phyloP scores from a whole-genome alignment of 2,797 vertebrate genomes.

The Sitta carolinensis region DNA sequence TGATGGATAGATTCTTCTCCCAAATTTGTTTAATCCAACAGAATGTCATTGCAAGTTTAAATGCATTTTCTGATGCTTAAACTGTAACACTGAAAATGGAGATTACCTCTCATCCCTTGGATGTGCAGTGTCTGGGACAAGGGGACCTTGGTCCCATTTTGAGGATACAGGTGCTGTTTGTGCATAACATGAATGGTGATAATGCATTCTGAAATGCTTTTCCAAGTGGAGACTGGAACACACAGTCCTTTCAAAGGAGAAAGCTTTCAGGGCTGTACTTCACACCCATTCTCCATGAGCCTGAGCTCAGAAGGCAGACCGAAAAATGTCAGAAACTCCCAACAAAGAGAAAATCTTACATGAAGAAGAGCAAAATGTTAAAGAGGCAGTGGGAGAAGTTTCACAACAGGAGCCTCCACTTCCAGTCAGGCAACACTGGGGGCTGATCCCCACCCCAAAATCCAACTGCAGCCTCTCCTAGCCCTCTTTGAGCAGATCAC shows the following conservation, averaged over 20 bases:
- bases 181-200: not conserved
- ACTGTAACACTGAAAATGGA: not conserved
- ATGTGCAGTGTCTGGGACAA: not conserved
- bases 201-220: not conserved
- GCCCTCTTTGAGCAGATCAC: not conserved
- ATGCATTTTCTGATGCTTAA: not conserved
- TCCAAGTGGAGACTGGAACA: not conserved
- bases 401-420: not conserved
- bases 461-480: not conserved
- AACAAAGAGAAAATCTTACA: not conserved
- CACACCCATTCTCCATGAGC: not conserved
- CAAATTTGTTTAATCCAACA: not conserved
- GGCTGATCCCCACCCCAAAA: not conserved
- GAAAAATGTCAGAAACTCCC: not conserved
- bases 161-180: rapidly evolving
- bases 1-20: not conserved
- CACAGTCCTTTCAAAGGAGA: not conserved
- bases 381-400: not conserved
- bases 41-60: not conserved
- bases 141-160: not conserved
- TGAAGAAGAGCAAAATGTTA: not conserved
- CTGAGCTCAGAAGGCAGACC: not conserved
- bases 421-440: not conserved
- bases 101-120: not conserved
- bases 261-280: not conserved